Base-by-base conservation (phyloP, 2,797 vertebrate species). In the Macropodus opercularis region DNA sequence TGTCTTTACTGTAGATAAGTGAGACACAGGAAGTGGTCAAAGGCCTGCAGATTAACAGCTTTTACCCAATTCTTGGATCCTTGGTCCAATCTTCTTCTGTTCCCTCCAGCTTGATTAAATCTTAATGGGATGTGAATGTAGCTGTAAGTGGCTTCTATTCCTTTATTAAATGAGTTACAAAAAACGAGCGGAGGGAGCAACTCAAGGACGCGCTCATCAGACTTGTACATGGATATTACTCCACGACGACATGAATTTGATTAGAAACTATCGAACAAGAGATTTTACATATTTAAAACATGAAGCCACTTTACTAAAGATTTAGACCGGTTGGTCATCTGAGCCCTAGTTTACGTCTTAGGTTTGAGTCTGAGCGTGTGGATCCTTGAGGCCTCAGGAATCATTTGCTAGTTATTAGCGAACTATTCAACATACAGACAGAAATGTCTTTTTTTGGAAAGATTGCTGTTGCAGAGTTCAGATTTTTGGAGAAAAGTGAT, bases 51-150 rank as follows among this genome's bases (percentile, higher is more conserved):
- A 48, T 29, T 27, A 40, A 56, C 42, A 23, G 23, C 48, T 39
- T 49, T 39, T 13, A 11, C 22, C 14, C 18, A 19, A 17, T 44
- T 24, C 17, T 52, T 4, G 6, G 21, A 52, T 67, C 18, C 13
- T 57, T 66, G 42, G 39, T 61, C 19, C 23, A 36, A 35, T 46
- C 26, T 21, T 35, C 19, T 4, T 31, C 31, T 29, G 13, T 38
- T 59, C 55, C 55, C 14, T 11, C 10, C 4, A 59, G 50, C 49
- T 44, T 69, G 63, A 81, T 75, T 79, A 66, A 69, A 77, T 55
- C 39, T 56, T 63, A 62, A 80, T 55, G 21, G 21, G 40, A 63
- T 73, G 17, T 41, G 42, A 72, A 76, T 69, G 40, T 5, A 29
- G 63, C 66, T 48, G 63, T 59, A 48, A 67, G 51, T 35, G 46